Percentiles rank a stretch among this genome's conserved stretches.
phyloP scores from a whole-genome alignment of 2,888 invertebrate species.

The Stenchaetothrips biformis region DNA sequence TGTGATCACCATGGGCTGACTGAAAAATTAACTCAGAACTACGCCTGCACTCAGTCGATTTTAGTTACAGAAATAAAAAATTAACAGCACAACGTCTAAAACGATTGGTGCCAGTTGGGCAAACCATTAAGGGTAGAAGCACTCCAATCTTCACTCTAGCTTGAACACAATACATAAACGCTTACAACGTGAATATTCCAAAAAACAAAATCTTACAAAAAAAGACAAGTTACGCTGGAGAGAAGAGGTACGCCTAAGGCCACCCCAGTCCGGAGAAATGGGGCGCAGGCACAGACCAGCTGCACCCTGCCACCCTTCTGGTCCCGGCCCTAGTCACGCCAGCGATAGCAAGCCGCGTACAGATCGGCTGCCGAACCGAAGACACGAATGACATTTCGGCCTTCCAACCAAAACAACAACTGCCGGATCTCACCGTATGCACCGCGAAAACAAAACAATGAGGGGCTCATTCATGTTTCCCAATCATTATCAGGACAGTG shows the following conservation, averaged over 20 bases:
- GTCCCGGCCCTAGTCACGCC: conserved; percentile 11
- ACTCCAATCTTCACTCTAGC: not conserved
- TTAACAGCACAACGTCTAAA: no score
- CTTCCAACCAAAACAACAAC: not conserved
- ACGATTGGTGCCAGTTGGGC: no score
- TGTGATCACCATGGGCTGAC: no score
- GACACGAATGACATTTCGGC: not conserved
- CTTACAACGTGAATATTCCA: not conserved
- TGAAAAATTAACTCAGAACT: no score
- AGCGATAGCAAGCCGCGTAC: not conserved
- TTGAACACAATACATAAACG: not conserved
- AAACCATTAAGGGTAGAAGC: not conserved
- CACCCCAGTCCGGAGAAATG: not conserved
- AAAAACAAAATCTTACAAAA: conserved; percentile 15
- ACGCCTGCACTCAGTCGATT: no score
- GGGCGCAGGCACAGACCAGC: conserved; percentile 3
- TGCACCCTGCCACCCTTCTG: conserved; percentile 16
- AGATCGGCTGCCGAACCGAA: not conserved
- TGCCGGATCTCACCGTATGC: not conserved
- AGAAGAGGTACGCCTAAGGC: conserved; percentile 8
- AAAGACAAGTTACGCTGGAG: conserved; percentile 3
- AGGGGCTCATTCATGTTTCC: not conserved
- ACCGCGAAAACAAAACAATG: not conserved
- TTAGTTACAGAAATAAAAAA: no score
- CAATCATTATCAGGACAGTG: not conserved